Evolutionary conservation across 1,140 invertebrate species (phyloP).

Genomic region (Harlomillsia oculata): DNA sequence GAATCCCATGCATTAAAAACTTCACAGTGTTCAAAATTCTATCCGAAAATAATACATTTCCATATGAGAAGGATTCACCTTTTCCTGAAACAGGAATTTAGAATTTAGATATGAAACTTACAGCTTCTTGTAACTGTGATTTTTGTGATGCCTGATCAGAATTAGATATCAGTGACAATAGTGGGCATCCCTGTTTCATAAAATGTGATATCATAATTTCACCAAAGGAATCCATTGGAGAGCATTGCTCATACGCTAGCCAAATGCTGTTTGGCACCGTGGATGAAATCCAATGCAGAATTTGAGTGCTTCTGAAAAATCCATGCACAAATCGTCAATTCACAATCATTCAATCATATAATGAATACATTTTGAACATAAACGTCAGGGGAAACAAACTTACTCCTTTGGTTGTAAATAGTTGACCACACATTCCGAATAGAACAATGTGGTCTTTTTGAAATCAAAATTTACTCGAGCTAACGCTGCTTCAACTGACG

Average conservation of each 20-base stretch:
- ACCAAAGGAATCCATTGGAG: constrained; percentile 30
- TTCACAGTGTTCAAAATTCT: too few species aligned
- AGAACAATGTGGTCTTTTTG: constrained; percentile 28
- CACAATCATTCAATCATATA: not conserved
- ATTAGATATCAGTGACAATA: constrained; percentile 13
- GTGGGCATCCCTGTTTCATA: constrained; percentile 28
- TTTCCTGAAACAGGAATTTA: too few species aligned
- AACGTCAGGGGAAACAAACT: too few species aligned
- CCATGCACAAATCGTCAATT: not conserved
- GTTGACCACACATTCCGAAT: constrained; percentile 35
- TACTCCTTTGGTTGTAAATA: constrained; percentile 32
- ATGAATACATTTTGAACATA: too few species aligned
- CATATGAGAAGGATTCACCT: too few species aligned
- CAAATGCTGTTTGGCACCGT: constrained; percentile 25
- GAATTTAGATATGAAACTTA: too few species aligned
- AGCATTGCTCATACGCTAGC: constrained; percentile 34
- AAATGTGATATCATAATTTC: constrained; percentile 34
- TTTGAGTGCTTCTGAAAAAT: constrained; percentile 17
- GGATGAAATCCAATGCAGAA: constrained; percentile 24
- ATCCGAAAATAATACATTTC: too few species aligned
- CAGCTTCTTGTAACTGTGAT: constrained; percentile 18
- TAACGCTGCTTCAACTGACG: constrained; percentile 8
- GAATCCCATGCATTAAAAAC: constrained; percentile 32
- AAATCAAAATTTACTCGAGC: constrained; percentile 17
- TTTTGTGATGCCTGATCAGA: constrained; percentile 15